Evolutionary conservation across 2,888 invertebrate genomes (phyloP), one percentile per base, ranked within the genome.

Genomic region (Arrhopalites spinosus): DNA sequence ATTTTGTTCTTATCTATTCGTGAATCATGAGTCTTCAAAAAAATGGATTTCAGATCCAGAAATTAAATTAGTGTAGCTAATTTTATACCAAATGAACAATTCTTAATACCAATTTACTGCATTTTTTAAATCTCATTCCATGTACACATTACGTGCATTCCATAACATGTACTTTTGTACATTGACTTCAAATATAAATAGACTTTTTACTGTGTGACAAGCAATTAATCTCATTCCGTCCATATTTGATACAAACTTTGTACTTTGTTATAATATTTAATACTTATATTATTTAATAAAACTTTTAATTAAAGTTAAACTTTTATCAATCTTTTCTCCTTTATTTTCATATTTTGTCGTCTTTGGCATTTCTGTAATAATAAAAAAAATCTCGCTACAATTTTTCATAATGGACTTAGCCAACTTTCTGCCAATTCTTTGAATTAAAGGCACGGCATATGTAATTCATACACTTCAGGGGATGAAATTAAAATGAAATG

Each of bases 1-100:
- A 94, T 84, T 94, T 95, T 84, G 93, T 94, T 85, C 89, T 94
- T 56, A 86, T 93, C 20, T 77, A 77, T 36, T 47, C 76, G 13
- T 76, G 45, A 76, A 25, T 50, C 15, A 15, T 11, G 15, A 50
- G 20, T 50, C 50, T 50, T 3, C 20, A 3, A 15, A n/a, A 20
- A n/a, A 50, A 17, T 15, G 50, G 50, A 50, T 15, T 15, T 3
- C 2, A 50, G 20, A 50, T 50, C n/a, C 20, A 50, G 3, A 11
- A 3, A 50, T 50, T 17, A n/a, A 3, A 50, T 2, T 50, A 3
- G 17, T 15, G 17, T 50, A n/a, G 3, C 20, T 20, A 3, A 50
- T 50, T 3, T 20, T 20, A 50, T 50, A n/a, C n/a, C 50, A 20
- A n/a, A n/a, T 50, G n/a, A 50, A 20, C 50, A 50, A 20, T 20